phyloP scores from a whole-genome alignment of 2,888 invertebrate species.

The Conomelus anceps region DNA sequence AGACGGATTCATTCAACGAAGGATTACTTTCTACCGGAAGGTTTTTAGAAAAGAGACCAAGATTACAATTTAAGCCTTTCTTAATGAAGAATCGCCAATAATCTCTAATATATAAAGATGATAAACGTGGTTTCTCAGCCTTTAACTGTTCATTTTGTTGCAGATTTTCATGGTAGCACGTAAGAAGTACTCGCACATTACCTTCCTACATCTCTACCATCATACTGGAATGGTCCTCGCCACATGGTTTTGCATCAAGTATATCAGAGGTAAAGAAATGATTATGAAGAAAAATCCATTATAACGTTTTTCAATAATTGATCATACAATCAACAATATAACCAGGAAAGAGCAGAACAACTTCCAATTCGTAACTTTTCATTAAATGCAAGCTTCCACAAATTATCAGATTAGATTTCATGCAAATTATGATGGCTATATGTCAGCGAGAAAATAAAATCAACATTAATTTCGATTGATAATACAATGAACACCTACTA shows the following conservation, averaged over 20 bases:
- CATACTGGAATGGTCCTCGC: slow-evolving; percentile 72
- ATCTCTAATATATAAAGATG: background rate
- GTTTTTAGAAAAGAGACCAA: background rate
- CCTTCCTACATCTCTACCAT: slow-evolving; percentile 82
- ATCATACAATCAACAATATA: background rate
- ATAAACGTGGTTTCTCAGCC: background rate
- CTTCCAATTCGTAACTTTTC: background rate
- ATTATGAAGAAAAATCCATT: no score
- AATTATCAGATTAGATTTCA: no score
- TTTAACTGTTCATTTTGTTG: slow-evolving; percentile 9
- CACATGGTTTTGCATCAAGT: slow-evolving; percentile 71
- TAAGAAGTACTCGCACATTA: slow-evolving; percentile 80
- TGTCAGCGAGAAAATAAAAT: no score
- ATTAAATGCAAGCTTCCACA: no score
- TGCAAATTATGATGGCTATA: no score
- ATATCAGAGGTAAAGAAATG: slow-evolving; percentile 56
- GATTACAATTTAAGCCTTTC: background rate
- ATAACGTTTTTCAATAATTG: no score
- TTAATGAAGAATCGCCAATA: background rate
- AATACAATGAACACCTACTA: no score
- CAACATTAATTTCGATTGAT: no score
- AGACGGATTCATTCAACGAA: background rate
- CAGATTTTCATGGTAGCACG: slow-evolving; percentile 74
- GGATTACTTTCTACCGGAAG: background rate
- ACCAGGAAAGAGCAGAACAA: background rate